Percentiles rank a stretch among this genome's conserved stretches.
Conservation (phyloP, 1,140 invertebrate genomes). For the Drosophila sucinea region DNA sequence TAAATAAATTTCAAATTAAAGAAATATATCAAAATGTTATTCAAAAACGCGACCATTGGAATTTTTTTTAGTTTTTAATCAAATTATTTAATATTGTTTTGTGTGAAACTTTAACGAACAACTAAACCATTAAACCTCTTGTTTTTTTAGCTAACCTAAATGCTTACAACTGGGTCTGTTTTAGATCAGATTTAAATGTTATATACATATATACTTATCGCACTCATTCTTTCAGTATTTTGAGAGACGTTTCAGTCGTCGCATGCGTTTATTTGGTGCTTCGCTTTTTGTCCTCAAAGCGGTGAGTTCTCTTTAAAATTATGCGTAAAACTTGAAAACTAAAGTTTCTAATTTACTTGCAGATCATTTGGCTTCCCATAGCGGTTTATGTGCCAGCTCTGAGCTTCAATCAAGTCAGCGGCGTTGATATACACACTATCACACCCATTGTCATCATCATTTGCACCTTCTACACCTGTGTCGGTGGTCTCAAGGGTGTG, state of each 20-base stretch:
- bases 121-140: constrained; percentile 19
- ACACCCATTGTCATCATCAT: constrained; percentile 92
- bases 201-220: constrained; percentile 48
- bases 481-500: constrained; percentile 96
- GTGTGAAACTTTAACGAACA: not conserved
- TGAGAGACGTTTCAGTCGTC: constrained; percentile 89
- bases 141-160: constrained; percentile 17
- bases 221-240: constrained; percentile 87
- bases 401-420: constrained; percentile 93
- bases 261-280: constrained; percentile 89
- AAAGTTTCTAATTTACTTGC: not conserved
- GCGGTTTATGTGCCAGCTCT: constrained; percentile 93
- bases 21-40: constrained; percentile 20
- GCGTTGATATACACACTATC: constrained; percentile 90
- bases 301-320: constrained; percentile 84
- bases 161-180: constrained; percentile 20
- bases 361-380: constrained; percentile 87
- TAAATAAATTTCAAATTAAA: not conserved
- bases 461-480: constrained; percentile 95
- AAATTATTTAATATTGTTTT: not conserved
- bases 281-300: constrained; percentile 88
- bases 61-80: constrained; percentile 26
- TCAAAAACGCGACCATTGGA: constrained; percentile 18
- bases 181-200: constrained; percentile 1
- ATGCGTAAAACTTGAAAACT: not conserved